phyloP scores from a whole-genome alignment of 2,888 invertebrate genomes.

The Caenorhabditis sp. region DNA sequence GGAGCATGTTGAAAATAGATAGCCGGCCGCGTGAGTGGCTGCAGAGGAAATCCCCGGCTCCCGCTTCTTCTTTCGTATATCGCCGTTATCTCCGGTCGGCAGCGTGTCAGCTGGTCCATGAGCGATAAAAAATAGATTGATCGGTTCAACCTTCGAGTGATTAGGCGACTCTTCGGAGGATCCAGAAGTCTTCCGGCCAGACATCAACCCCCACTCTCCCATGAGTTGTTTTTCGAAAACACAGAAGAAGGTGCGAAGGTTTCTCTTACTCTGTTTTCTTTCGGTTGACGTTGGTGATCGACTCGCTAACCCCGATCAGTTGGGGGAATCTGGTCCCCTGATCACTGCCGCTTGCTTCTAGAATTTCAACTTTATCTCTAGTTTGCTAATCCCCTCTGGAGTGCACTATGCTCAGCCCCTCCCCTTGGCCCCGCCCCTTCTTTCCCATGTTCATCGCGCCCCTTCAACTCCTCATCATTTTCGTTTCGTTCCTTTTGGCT shows the following conservation, averaged over 20 bases:
- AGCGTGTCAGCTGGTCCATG: constrained; percentile 23
- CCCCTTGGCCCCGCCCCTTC: not conserved
- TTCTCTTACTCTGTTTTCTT: constrained; percentile 2
- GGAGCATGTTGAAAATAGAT: constrained; percentile 38
- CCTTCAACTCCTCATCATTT: too few relatives aligned
- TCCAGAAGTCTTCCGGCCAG: not conserved
- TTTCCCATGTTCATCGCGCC: too few relatives aligned
- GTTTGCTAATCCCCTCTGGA: too few relatives aligned
- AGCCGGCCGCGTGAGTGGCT: not conserved
- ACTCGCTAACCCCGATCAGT: too few relatives aligned
- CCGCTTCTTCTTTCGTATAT: constrained; percentile 17
- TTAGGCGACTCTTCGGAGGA: constrained; percentile 1
- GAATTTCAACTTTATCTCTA: too few relatives aligned
- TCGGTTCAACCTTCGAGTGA: constrained; percentile 36
- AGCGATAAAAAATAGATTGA: constrained; percentile 27
- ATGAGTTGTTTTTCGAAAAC: constrained; percentile 22
- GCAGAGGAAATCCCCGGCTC: constrained; percentile 7
- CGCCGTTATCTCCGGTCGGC: constrained; percentile 24
- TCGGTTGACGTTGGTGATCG: too few relatives aligned
- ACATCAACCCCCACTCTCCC: constrained; percentile 7
- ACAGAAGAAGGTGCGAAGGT: constrained; percentile 30
- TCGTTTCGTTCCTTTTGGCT: too few relatives aligned
- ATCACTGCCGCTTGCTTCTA: not conserved
- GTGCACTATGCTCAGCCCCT: not conserved
- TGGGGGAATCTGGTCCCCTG: too few relatives aligned